Conservation (phyloP, 2,888 invertebrate species). For the Tenthredo distinguenda region DNA sequence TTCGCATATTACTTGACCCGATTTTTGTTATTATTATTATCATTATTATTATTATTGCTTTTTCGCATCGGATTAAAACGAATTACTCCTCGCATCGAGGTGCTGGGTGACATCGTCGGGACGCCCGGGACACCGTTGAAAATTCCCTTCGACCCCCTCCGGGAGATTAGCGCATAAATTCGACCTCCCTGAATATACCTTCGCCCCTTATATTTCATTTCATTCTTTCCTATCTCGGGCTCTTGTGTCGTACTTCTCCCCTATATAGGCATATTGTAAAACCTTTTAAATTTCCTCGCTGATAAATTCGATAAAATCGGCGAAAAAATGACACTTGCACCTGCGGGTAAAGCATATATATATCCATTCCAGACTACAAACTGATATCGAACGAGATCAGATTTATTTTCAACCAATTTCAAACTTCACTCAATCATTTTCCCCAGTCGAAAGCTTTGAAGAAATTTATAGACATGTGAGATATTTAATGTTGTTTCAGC, state of each 20-base stretch:
- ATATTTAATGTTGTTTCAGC: not conserved
- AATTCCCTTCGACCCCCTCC: not conserved
- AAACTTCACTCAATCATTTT: not conserved
- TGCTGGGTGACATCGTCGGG: not conserved
- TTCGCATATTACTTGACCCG: constrained; percentile 17
- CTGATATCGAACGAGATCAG: not conserved
- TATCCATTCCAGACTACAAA: not conserved
- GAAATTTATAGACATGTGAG: not conserved
- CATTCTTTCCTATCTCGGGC: not conserved
- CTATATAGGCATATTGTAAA: constrained; percentile 19
- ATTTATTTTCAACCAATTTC: not conserved
- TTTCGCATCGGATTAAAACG: constrained; percentile 22
- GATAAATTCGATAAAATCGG: constrained; percentile 34
- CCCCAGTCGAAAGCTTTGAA: not conserved
- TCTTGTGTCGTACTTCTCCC: constrained; percentile 6
- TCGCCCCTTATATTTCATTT: constrained; percentile 37
- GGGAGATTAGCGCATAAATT: constrained; percentile 48
- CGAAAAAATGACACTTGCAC: not conserved
- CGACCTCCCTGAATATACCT: constrained; percentile 16
- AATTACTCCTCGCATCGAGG: constrained; percentile 28
- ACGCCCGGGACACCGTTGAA: not conserved
- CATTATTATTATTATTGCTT: not conserved
- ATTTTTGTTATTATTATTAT: not conserved
- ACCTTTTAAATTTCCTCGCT: not conserved
- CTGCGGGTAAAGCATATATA: not conserved